Evolutionary conservation across 2,888 invertebrate genomes (phyloP).

Genomic region (Cremastinae sp.): DNA sequence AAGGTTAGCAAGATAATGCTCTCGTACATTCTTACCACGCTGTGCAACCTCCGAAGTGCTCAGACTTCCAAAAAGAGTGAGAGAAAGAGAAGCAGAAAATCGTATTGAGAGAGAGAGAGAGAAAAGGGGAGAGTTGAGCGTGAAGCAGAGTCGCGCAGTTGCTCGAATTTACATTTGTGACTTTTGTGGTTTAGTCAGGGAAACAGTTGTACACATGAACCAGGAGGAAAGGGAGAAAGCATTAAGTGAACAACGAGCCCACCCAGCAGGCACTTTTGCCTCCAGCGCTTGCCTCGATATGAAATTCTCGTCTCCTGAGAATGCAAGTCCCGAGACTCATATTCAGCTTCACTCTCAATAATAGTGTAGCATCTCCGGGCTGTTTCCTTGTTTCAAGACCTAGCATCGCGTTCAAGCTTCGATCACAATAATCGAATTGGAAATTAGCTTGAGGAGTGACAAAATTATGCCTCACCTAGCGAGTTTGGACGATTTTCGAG

Average conservation of each 20-base stretch:
- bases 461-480: no score
- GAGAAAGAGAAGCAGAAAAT: not conserved
- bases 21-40: constrained; percentile 6
- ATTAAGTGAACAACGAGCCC: constrained; percentile 17
- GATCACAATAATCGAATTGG: not conserved
- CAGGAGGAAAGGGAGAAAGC: constrained; percentile 41
- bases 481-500: no score
- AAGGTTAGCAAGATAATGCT: constrained; percentile 61
- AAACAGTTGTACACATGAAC: constrained; percentile 66
- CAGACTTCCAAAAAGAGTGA: not conserved
- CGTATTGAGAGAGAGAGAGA: not conserved
- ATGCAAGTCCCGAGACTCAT: constrained; percentile 28
- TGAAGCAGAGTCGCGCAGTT: constrained; percentile 28
- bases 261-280: constrained; percentile 20
- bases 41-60: not conserved
- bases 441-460: no score
- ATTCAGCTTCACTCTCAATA: constrained; percentile 33
- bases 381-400: no score
- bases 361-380: constrained; percentile 11
- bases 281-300: not conserved
- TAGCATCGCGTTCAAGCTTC: no score
- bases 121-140: constrained; percentile 1
- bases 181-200: constrained; percentile 74
- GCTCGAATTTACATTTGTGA: constrained; percentile 76
- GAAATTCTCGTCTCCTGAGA: constrained; percentile 26